Conservation (phyloP, 2,113 vertebrate genomes). For the Sprattus sprattus region DNA sequence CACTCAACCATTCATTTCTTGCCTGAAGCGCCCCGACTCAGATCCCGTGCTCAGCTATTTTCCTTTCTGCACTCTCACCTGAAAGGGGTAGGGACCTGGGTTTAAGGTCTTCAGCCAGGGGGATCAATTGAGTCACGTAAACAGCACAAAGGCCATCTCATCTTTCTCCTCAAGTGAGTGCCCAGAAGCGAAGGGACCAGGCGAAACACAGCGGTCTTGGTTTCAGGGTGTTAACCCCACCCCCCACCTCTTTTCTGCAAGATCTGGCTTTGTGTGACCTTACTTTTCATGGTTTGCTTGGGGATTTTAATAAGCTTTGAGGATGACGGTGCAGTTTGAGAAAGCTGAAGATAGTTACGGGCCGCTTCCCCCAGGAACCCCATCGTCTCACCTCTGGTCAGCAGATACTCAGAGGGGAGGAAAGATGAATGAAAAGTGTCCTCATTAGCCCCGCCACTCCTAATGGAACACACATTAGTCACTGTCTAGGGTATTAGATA, state of each 20-base stretch:
- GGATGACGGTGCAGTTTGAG: conserved; percentile 40
- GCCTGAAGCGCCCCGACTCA: neutral
- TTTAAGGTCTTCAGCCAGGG: conserved; percentile 18
- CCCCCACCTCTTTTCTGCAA: conserved; percentile 54
- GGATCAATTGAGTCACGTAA: conserved; percentile 21
- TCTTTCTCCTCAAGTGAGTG: conserved; percentile 33
- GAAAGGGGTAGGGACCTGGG: conserved; percentile 12
- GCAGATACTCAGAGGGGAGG: neutral
- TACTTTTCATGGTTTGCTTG: conserved; percentile 66
- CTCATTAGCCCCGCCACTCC: too few species aligned
- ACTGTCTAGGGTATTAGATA: too few species aligned
- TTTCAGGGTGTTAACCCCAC: conserved; percentile 11
- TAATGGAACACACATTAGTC: too few species aligned
- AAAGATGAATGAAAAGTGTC: neutral
- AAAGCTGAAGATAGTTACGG: conserved; percentile 38
- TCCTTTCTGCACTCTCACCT: conserved; percentile 21
- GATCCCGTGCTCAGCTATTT: conserved; percentile 38
- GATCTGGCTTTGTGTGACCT: conserved; percentile 63
- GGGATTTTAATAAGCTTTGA: conserved; percentile 72
- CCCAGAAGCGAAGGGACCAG: conserved; percentile 12
- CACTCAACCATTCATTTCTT: conserved; percentile 1
- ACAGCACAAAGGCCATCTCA: conserved; percentile 42
- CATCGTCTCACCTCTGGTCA: conserved; percentile 41
- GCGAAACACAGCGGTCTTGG: conserved; percentile 37
- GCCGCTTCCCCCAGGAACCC: conserved; percentile 58